Evolutionary conservation across 2,888 invertebrate genomes (phyloP).

Genomic region (Euplexia lucipara): DNA sequence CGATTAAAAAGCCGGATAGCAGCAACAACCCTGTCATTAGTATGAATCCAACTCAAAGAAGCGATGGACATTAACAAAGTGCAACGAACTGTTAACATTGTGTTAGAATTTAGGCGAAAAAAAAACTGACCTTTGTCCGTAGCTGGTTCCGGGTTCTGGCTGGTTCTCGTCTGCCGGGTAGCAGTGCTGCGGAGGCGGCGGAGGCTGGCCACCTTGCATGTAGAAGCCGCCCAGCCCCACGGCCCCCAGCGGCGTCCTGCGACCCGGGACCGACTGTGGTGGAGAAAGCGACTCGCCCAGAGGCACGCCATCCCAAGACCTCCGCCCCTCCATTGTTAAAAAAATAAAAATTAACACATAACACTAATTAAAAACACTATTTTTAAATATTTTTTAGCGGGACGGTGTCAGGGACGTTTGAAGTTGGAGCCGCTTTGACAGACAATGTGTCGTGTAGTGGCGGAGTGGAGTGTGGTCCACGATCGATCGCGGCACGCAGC

Average conservation of each 20-base stretch:
- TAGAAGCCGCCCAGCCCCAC: constrained; percentile 97
- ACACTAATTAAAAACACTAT: constrained; percentile 70
- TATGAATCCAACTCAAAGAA: constrained; percentile 12
- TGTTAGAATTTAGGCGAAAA: constrained; percentile 19
- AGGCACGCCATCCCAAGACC: constrained; percentile 88
- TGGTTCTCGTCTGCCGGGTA: constrained; percentile 95
- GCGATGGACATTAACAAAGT: background rate
- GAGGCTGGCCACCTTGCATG: constrained; percentile 92
- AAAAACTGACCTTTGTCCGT: constrained; percentile 84
- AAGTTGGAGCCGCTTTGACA: constrained; percentile 79
- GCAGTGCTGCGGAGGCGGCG: constrained; percentile 89
- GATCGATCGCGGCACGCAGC: constrained; percentile 89
- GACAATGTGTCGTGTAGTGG: constrained; percentile 79
- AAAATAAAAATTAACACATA: constrained; percentile 78
- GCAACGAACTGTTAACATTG: background rate
- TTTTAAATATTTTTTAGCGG: constrained; percentile 62
- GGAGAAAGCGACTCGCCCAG: constrained; percentile 88
- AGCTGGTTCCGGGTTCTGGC: constrained; percentile 92
- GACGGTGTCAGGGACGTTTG: constrained; percentile 66
- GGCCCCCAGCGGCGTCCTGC: constrained; percentile 95
- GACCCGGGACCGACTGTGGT: constrained; percentile 92
- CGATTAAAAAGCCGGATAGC: constrained; percentile 46
- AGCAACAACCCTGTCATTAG: constrained; percentile 24
- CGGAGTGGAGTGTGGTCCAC: constrained; percentile 82
- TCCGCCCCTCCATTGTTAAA: constrained; percentile 86